A percentile compares a stretch with the other conserved stretches of the same genome.
These are phyloP conservation scores for Rhinella marina DNA, from an alignment of 2,797 vertebrate species.

Conservation along the genomic window DNA sequence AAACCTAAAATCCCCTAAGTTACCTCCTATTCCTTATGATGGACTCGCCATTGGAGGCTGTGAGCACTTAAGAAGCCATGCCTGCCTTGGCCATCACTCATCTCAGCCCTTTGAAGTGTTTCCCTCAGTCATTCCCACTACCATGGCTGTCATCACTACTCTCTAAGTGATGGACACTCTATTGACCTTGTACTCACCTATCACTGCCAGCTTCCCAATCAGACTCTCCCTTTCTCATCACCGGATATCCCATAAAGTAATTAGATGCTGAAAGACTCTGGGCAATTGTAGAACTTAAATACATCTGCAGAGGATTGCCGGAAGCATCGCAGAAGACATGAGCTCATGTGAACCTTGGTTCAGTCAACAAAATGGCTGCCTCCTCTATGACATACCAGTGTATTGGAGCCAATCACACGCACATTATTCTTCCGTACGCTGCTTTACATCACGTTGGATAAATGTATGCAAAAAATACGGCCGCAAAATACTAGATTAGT, in stretches of 20 bases:
- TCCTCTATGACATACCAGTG: neutral
- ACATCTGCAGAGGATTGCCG: neutral
- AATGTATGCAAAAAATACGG: neutral
- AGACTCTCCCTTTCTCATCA: slow-evolving; percentile 26
- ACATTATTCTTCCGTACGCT: neutral
- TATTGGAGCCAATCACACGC: neutral
- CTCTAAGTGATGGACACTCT: slow-evolving; percentile 20
- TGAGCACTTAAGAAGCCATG: slow-evolving; percentile 33
- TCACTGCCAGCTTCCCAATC: neutral
- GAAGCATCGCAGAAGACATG: neutral
- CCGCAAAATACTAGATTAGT: no score
- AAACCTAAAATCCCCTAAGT: neutral
- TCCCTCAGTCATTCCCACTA: slow-evolving; percentile 15
- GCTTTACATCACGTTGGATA: neutral
- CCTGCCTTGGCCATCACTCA: slow-evolving; percentile 20
- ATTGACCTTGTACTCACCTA: slow-evolving; percentile 35
- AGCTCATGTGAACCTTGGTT: neutral
- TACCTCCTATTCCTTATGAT: neutral
- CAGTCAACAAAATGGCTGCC: neutral
- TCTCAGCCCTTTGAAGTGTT: slow-evolving; percentile 18
- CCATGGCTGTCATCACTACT: slow-evolving; percentile 8
- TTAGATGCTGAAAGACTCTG: neutral
- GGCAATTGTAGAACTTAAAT: neutral
- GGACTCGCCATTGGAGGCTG: neutral
- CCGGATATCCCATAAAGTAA: slow-evolving; percentile 1